Conservation (phyloP, 2,113 vertebrate genomes). For the Emydocephalus ijimae region DNA sequence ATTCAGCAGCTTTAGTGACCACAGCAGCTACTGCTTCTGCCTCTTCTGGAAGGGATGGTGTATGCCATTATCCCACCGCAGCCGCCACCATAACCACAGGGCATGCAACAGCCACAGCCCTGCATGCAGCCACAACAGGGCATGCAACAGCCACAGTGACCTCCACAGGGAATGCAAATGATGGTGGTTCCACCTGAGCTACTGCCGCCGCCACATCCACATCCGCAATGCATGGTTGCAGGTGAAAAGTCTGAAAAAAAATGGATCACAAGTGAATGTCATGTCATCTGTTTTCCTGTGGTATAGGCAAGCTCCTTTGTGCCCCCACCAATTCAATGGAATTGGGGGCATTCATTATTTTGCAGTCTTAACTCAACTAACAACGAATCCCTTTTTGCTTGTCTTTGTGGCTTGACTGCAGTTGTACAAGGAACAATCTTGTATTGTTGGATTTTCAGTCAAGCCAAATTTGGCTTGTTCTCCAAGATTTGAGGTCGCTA, state of each 20-base stretch:
- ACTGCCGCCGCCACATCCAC: rapidly evolving
- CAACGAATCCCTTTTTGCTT: neutral
- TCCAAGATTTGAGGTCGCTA: neutral
- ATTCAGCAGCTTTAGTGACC: neutral
- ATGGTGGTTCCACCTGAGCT: neutral
- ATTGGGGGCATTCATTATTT: neutral
- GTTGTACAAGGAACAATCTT: neutral
- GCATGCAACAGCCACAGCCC: neutral
- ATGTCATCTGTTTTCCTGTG: neutral
- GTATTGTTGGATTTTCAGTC: neutral
- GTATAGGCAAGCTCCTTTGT: neutral
- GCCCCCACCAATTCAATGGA: neutral
- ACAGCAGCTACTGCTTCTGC: rapidly evolving
- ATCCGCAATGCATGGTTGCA: neutral
- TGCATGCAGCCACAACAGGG: neutral
- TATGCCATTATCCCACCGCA: neutral
- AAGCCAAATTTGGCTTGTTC: neutral
- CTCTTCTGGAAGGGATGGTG: neutral
- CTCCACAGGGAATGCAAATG: neutral
- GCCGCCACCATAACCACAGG: rapidly evolving
- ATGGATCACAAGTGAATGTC: neutral
- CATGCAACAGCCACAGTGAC: neutral
- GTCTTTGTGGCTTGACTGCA: neutral
- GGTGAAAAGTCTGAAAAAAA: neutral
- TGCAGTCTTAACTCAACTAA: neutral